These are phyloP conservation scores for Lypha dubia DNA, from an alignment of 2,888 invertebrate species.

Conservation along the genomic window DNA sequence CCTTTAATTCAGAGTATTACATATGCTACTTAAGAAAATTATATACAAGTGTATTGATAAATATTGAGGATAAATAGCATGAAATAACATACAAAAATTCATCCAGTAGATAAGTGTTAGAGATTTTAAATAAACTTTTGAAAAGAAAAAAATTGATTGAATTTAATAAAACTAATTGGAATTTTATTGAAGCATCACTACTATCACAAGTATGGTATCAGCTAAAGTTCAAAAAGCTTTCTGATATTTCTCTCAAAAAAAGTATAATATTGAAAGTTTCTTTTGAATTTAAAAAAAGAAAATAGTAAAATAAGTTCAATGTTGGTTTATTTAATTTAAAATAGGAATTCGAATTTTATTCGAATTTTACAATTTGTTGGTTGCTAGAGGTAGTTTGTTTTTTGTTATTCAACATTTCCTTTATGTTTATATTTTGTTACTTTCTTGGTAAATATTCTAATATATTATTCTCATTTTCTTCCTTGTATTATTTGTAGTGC, in stretches of 20 bases:
- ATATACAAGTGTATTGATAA: not conserved
- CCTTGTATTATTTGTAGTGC: constrained; percentile 85
- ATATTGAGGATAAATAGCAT: not conserved
- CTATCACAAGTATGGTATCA: not conserved
- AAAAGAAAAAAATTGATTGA: not conserved
- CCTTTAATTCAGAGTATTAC: constrained; percentile 7
- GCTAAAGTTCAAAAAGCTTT: not conserved
- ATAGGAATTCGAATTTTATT: constrained; percentile 64
- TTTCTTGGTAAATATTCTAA: constrained; percentile 33
- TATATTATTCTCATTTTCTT: constrained; percentile 40
- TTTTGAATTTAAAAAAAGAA: constrained; percentile 1
- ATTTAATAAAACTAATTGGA: not conserved
- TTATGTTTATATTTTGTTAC: too few relatives aligned
- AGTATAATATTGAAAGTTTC: not conserved
- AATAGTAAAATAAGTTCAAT: constrained; percentile 1
- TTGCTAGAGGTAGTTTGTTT: constrained; percentile 9
- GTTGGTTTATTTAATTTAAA: too few relatives aligned
- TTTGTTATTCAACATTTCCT: constrained; percentile 37
- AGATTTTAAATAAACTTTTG: not conserved
- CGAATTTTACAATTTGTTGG: constrained; percentile 21
- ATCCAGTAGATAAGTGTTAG: not conserved
- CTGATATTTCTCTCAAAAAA: not conserved
- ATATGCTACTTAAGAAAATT: constrained; percentile 11
- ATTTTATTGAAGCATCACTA: not conserved
- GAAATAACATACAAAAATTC: not conserved